phyloP scores from a whole-genome alignment of 2,113 vertebrate species.

The Pygoscelis adeliae region DNA sequence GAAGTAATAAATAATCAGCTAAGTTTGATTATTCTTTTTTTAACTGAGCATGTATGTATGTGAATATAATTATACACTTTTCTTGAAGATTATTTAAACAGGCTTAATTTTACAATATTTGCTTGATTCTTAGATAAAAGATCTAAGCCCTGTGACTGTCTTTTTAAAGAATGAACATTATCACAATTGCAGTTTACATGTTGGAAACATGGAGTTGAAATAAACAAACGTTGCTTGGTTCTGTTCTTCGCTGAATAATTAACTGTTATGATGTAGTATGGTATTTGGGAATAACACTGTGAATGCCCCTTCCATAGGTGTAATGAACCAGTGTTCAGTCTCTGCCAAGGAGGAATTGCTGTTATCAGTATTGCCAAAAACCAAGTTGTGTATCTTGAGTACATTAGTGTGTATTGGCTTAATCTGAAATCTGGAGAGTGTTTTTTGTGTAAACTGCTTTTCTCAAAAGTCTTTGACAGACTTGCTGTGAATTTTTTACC shows the following conservation, averaged over 20 bases:
- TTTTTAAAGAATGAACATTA: not conserved
- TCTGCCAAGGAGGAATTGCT: not conserved
- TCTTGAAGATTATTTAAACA: not conserved
- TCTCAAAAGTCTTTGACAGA: not conserved
- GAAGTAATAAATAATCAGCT: not conserved
- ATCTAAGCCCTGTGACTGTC: not conserved
- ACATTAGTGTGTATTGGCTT: not conserved
- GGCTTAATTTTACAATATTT: not conserved
- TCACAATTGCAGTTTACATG: not conserved
- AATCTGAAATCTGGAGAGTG: not conserved
- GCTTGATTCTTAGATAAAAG: not conserved
- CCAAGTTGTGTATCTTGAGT: not conserved
- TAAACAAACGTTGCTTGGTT: not conserved
- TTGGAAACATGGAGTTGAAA: not conserved
- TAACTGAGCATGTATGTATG: not conserved
- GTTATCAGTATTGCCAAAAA: not conserved
- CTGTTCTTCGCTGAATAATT: not conserved
- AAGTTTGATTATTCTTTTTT: not conserved
- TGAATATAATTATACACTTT: not conserved
- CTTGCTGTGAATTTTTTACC: not conserved
- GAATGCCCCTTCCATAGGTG: not conserved
- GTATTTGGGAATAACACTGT: not conserved
- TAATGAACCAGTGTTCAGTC: not conserved
- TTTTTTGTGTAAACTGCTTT: not conserved
- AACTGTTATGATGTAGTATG: not conserved